Percentiles rank a stretch among this genome's conserved stretches.
Evolutionary conservation across 2,797 vertebrate species (phyloP).

Genomic region (Enteromius viviparus): DNA sequence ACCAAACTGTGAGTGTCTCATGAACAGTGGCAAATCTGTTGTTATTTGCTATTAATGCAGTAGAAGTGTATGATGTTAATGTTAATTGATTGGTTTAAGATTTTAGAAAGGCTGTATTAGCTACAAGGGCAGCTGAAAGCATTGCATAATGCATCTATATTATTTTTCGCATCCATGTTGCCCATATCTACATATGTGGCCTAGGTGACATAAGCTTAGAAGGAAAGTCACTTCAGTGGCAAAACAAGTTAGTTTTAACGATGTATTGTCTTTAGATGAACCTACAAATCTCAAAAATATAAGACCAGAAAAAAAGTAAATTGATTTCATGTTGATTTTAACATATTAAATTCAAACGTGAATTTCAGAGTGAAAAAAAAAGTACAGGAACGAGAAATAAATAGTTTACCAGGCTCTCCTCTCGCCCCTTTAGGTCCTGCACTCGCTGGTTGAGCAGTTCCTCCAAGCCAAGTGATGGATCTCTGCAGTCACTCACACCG

Average conservation of each 20-base stretch:
- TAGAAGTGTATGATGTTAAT: background rate
- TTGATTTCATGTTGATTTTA: background rate
- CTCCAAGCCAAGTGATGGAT: slow-evolving; percentile 81
- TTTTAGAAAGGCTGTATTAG: background rate
- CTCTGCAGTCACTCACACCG: slow-evolving; percentile 79
- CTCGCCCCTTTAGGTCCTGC: slow-evolving; percentile 78
- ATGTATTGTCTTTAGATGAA: background rate
- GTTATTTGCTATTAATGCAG: background rate
- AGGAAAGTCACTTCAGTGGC: background rate
- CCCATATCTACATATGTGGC: background rate
- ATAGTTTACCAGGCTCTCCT: slow-evolving; percentile 82
- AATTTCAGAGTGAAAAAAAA: slow-evolving; percentile 31
- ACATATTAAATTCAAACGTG: background rate
- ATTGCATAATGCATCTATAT: background rate
- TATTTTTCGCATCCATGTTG: background rate
- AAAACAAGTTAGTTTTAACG: background rate
- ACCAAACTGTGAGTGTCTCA: background rate
- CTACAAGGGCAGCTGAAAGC: background rate
- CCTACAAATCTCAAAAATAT: background rate
- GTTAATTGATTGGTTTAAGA: background rate
- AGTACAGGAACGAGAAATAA: background rate
- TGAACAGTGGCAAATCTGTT: no score
- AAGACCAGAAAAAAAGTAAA: background rate
- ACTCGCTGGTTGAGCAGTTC: slow-evolving; percentile 81
- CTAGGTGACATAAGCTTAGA: background rate